phyloP scores from a whole-genome alignment of 2,888 invertebrate species.

The Nemotelus nigrinus region DNA sequence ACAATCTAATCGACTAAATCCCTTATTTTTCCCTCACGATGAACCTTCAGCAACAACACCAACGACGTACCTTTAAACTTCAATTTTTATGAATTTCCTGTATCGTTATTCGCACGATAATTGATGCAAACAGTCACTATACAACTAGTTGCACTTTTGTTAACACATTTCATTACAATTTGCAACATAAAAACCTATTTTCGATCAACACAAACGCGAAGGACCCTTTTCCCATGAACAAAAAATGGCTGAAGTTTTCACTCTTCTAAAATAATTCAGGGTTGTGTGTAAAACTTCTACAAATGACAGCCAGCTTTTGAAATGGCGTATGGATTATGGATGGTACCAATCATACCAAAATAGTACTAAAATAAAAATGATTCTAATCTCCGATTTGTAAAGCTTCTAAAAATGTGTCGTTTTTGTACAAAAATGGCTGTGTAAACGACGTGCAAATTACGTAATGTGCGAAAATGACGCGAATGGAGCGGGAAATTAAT shows the following conservation, averaged over 20 bases:
- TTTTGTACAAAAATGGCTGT: no score
- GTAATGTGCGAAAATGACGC: no score
- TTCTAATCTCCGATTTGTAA: no score
- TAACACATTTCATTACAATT: conserved; percentile 6
- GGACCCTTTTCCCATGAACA: conserved; percentile 5
- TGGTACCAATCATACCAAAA: no score
- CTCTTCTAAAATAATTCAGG: conserved; percentile 12
- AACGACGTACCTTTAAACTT: conserved; percentile 3
- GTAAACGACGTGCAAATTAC: no score
- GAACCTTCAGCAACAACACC: background rate
- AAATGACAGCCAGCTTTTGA: no score
- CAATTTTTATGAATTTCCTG: background rate
- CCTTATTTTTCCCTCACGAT: conserved; percentile 3
- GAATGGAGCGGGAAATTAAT: no score
- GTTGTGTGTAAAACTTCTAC: background rate
- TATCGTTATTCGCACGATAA: background rate
- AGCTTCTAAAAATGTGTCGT: no score
- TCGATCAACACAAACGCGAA: conserved; percentile 24
- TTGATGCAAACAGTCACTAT: background rate
- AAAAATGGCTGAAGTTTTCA: conserved; percentile 36
- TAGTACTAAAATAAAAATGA: no score
- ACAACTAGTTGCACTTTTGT: background rate
- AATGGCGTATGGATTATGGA: no score
- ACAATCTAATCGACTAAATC: no score
- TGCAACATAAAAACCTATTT: conserved; percentile 18